phyloP scores from a whole-genome alignment of 2,797 vertebrate genomes.

The Melanotaenia pygmaea region DNA sequence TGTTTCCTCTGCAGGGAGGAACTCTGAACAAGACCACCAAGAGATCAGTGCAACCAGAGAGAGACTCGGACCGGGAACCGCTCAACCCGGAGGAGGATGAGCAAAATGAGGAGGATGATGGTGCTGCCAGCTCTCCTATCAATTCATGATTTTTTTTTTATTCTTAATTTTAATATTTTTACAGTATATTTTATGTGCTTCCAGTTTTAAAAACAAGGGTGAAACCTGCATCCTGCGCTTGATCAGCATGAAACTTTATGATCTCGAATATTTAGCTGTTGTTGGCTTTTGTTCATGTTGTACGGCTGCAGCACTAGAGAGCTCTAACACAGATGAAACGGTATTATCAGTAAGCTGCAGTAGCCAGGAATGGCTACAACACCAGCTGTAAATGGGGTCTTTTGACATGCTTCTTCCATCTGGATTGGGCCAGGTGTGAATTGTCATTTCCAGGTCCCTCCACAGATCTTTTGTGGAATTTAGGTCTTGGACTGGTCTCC shows the following conservation, averaged over 20 bases:
- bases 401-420: background rate
- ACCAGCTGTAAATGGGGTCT: background rate
- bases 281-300: background rate
- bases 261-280: background rate
- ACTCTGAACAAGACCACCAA: slow-evolving; percentile 86
- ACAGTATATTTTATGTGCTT: background rate
- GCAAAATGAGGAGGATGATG: slow-evolving; percentile 39
- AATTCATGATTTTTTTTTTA: slow-evolving; percentile 53
- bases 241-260: background rate
- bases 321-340: background rate
- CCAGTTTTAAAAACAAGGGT: background rate
- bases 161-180: background rate
- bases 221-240: background rate
- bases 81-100: slow-evolving; percentile 67
- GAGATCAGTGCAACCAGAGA: slow-evolving; percentile 44
- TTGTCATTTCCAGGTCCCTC: no score
- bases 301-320: background rate
- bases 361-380: background rate
- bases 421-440: background rate
- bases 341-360: background rate
- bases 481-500: no score
- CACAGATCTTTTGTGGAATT: no score
- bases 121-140: slow-evolving; percentile 26
- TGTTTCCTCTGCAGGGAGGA: slow-evolving; percentile 75
- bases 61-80: slow-evolving; percentile 68